Conservation (phyloP, 2,888 invertebrate species). For the Hypselothyrea guttata region DNA sequence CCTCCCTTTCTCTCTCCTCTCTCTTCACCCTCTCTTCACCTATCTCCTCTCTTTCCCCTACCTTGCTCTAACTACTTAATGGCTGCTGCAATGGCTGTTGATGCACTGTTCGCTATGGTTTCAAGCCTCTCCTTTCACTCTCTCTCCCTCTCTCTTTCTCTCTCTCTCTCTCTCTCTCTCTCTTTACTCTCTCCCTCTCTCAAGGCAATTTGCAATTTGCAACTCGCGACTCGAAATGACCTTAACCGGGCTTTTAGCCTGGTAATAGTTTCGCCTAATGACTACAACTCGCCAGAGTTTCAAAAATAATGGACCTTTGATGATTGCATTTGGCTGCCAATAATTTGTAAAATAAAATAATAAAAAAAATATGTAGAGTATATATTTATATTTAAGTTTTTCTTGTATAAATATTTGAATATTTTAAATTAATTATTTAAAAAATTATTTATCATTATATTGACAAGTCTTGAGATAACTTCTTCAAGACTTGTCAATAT, state of each 20-base stretch:
- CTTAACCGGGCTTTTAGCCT: slow-evolving; percentile 33
- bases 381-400: no score
- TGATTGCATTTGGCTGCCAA: slow-evolving; percentile 2
- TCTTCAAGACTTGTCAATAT: no score
- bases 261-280: slow-evolving; percentile 46
- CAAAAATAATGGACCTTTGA: slow-evolving; percentile 12
- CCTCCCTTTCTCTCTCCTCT: not conserved
- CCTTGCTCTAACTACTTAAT: no score
- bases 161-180: no score
- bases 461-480: no score
- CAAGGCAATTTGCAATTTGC: slow-evolving; percentile 44
- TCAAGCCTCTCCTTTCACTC: slow-evolving; percentile 32
- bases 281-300: slow-evolving; percentile 17
- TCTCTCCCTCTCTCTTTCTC: not conserved
- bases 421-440: no score
- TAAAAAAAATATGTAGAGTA: no score
- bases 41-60: no score
- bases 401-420: no score
- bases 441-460: no score
- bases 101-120: slow-evolving; percentile 40
- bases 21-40: not conserved
- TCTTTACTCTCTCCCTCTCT: not conserved
- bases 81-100: slow-evolving; percentile 56
- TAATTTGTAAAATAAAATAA: no score
- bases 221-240: slow-evolving; percentile 9